phyloP scores from a whole-genome alignment of 2,888 invertebrate species.

The Lepidocyrtoides sp. region DNA sequence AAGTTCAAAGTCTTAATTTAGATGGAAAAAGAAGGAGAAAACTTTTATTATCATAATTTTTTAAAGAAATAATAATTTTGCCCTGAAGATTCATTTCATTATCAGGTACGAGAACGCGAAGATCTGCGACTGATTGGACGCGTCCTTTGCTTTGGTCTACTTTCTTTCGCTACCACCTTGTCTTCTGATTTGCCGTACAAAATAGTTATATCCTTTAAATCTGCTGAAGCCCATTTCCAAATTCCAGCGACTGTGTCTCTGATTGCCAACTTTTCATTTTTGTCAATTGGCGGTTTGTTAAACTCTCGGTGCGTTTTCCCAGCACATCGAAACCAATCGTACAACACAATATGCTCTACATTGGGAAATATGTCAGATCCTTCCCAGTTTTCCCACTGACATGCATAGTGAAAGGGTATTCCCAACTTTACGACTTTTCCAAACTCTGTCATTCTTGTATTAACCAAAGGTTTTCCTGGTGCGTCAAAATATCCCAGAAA shows the following conservation, averaged over 20 bases:
- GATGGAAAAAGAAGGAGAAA: too few species aligned
- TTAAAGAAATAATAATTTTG: too few species aligned
- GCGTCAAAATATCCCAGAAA: not conserved
- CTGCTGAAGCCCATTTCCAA: not conserved
- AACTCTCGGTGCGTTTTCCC: not conserved
- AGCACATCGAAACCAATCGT: not conserved
- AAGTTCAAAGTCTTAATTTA: too few species aligned
- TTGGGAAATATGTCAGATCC: not conserved
- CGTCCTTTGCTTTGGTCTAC: too few species aligned
- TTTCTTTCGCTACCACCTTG: not conserved
- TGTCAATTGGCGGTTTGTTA: not conserved
- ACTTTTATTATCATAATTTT: too few species aligned
- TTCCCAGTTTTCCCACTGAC: not conserved
- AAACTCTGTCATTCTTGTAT: not conserved
- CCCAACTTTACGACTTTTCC: not conserved
- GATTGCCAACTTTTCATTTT: not conserved
- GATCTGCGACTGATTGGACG: too few species aligned
- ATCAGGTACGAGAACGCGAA: too few species aligned
- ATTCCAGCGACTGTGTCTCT: not conserved
- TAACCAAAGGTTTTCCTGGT: not conserved
- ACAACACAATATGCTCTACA: not conserved
- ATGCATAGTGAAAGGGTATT: not conserved
- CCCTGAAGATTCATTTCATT: too few species aligned
- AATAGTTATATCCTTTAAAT: not conserved
- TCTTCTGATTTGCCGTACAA: conserved; percentile 14